phyloP scores from a whole-genome alignment of 2,113 vertebrate genomes.

The Neolamprologus modestus region DNA sequence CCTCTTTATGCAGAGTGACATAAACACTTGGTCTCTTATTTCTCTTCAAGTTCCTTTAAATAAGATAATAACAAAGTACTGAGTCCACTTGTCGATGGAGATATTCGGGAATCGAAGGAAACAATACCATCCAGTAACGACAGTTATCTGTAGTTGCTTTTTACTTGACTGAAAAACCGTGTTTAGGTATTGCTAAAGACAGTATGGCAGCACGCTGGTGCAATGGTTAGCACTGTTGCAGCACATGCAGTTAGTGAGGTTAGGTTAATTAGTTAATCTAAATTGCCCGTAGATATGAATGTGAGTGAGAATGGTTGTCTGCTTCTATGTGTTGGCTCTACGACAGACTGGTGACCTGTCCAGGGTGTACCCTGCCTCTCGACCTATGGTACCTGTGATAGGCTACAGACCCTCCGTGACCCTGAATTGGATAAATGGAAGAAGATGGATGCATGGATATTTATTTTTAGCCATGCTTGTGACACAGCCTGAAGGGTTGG shows the following conservation, averaged over 20 bases:
- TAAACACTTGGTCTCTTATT: background rate
- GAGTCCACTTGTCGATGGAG: background rate
- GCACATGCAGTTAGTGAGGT: background rate
- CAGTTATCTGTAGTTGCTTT: background rate
- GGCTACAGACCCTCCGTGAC: background rate
- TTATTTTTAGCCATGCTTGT: background rate
- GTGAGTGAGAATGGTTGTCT: background rate
- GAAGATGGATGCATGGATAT: background rate
- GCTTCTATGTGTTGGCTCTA: background rate
- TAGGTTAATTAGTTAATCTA: background rate
- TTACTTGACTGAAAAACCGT: background rate
- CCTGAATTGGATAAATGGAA: background rate
- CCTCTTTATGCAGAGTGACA: background rate
- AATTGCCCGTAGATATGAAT: background rate
- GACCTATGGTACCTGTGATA: background rate
- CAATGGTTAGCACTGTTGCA: background rate
- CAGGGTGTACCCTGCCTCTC: background rate
- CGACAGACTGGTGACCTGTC: background rate
- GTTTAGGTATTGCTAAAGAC: background rate
- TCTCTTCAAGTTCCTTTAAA: background rate
- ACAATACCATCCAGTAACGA: background rate
- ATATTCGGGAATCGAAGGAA: accelerated
- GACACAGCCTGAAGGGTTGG: background rate
- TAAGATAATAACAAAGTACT: background rate
- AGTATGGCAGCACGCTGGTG: background rate